Base-by-base conservation (phyloP, 2,797 vertebrate genomes). In the Halcyon badia region DNA sequence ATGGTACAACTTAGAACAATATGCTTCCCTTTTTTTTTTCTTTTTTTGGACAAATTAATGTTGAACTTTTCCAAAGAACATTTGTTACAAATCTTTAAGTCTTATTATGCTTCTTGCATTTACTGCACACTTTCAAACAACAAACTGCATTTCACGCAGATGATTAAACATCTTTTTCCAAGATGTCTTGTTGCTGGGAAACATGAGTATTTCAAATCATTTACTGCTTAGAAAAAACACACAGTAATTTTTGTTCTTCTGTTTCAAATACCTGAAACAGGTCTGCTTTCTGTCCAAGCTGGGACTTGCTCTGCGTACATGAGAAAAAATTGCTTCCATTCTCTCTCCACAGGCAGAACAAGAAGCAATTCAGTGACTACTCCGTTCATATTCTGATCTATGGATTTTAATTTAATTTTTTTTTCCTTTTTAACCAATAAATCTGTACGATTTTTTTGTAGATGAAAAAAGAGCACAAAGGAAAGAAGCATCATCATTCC, bases 151-250 rank as follows among this genome's bases (percentile, higher is more conserved):
- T 69, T 78, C n/a, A 72, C 19, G 11, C 28, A 84, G 49, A 56
- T 75, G 75, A 71, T 48, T 49, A 83, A 72, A 72, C 18, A 4
- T 41, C 56, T 58, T 94, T 94, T 86, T 84, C 44, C 13, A 72
- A 83, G 39, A 56, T 3, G 7, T 42, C 90, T 66, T 49, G n/a
- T 62, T 87, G 54, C 78, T 33, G 49, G 28, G 70, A 33, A 91
- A 77, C 70, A 25, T 16, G 16, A 46, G 12, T 31, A 90, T 79
- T 90, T 54, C 4, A n/a, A 76, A 80, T 79, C 17, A 64, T 76
- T 60, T 66, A 44, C 14, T 72, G 42, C 24, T 69, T 39, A 58
- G 39, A 1, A 65, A 61, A 49, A 61, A 54, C 30, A 28, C 28
- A n/a, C 8, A 46, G 10, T 14, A 57, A 68, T 87, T 71, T 61